Evolutionary conservation across 2,888 invertebrate species (phyloP).

Genomic region (Apodemia hepburni): DNA sequence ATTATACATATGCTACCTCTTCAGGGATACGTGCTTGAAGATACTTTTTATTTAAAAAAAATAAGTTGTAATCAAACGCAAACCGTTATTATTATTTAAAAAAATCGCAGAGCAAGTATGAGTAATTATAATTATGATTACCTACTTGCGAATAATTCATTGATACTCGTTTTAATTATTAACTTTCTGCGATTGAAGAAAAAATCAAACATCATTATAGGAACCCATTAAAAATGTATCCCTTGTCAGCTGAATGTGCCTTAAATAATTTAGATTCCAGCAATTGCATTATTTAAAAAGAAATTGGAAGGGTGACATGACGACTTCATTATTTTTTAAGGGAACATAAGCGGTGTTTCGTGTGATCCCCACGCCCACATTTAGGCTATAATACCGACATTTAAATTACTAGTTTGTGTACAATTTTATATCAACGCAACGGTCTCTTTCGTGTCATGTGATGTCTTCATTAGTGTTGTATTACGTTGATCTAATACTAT

Average conservation of each 20-base stretch:
- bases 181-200: not conserved
- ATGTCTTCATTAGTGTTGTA: constrained; percentile 62
- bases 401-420: constrained; percentile 46
- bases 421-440: constrained; percentile 6
- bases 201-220: not conserved
- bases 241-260: no score
- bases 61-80: no score
- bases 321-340: constrained; percentile 13
- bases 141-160: no score
- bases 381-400: constrained; percentile 52
- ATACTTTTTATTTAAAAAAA: no score
- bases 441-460: constrained; percentile 27
- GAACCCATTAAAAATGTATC: no score
- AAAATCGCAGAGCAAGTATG: no score
- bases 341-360: constrained; percentile 22
- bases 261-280: not conserved
- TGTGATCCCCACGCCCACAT: constrained; percentile 50
- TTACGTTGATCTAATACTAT: constrained; percentile 5
- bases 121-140: no score
- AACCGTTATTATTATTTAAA: no score
- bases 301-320: not conserved
- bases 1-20: no score
- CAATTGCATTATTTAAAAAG: constrained; percentile 2
- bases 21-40: no score
- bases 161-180: no score